These are phyloP conservation scores for Drosophila mauritiana DNA, from an alignment of 1,140 invertebrate genomes.

Conservation along the genomic window DNA sequence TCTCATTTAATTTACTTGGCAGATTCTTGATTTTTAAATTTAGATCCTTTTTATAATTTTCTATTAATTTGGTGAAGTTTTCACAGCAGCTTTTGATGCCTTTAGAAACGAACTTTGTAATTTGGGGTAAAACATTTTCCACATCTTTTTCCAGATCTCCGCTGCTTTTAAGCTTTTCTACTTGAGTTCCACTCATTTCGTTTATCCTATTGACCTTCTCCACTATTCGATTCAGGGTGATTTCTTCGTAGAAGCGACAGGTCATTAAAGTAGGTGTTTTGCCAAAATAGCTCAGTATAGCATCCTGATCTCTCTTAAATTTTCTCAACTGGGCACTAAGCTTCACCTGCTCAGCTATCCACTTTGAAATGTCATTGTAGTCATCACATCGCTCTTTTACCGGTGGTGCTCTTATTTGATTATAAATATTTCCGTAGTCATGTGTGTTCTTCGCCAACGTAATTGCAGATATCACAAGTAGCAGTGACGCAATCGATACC, in stretches of 20 bases:
- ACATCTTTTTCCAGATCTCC: conserved; percentile 44
- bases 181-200: neutral
- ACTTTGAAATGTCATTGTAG: conserved; percentile 22
- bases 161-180: neutral
- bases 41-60: conserved; percentile 25
- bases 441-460: neutral
- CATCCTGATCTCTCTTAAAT: conserved; percentile 21
- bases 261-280: neutral
- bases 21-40: neutral
- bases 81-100: conserved; percentile 39
- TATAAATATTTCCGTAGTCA: neutral
- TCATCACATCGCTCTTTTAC: neutral
- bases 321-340: conserved; percentile 19
- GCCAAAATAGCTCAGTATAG: conserved; percentile 11
- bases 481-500: conserved; percentile 29
- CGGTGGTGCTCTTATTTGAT: neutral
- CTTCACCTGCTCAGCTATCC: conserved; percentile 40
- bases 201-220: conserved; percentile 5
- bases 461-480: conserved; percentile 44
- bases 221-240: conserved; percentile 21
- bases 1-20: neutral
- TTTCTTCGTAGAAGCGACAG: conserved; percentile 43
- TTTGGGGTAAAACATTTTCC: conserved; percentile 18
- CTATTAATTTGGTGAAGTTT: conserved; percentile 1
- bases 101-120: conserved; percentile 7